phyloP scores from a whole-genome alignment of 53 echinoderm and acorn worm species.

The Echinometra lucunter region DNA sequence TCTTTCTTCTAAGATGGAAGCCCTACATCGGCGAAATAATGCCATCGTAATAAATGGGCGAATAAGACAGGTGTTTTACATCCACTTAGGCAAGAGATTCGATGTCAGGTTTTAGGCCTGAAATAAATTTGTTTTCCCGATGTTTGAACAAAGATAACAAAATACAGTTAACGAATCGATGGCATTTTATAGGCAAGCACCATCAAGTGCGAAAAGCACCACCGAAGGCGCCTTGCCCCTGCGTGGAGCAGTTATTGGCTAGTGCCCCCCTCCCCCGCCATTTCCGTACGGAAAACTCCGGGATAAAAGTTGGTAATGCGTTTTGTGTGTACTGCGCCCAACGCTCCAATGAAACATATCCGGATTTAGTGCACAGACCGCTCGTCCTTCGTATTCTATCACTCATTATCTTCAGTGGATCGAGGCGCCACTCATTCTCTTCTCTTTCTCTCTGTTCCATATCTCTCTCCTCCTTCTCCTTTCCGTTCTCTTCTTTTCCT shows the following conservation, averaged over 20 bases:
- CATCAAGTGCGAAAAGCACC: conserved; percentile 44
- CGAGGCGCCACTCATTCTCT: too few species aligned
- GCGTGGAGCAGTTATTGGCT: not conserved
- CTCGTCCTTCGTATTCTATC: not conserved
- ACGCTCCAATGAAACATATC: conserved; percentile 53
- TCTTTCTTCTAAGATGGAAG: not conserved
- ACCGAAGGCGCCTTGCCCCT: conserved; percentile 36
- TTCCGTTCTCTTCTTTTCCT: not conserved
- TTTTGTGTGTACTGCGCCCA: conserved; percentile 13
- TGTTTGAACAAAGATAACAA: conserved; percentile 68
- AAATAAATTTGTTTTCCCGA: conserved; percentile 67
- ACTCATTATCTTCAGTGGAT: not conserved
- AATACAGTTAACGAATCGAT: conserved; percentile 66
- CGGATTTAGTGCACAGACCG: conserved; percentile 22
- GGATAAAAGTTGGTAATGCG: not conserved
- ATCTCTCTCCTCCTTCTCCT: not conserved
- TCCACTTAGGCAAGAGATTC: not conserved
- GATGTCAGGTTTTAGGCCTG: conserved; percentile 53
- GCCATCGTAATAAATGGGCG: not conserved
- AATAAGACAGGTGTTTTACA: conserved; percentile 42
- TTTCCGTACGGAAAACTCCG: not conserved
- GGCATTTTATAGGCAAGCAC: not conserved
- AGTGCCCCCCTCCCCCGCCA: not conserved
- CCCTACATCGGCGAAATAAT: not conserved
- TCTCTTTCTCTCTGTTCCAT: too few species aligned